phyloP scores from a whole-genome alignment of 2,888 invertebrate species.

The Drosophila kanekoi region DNA sequence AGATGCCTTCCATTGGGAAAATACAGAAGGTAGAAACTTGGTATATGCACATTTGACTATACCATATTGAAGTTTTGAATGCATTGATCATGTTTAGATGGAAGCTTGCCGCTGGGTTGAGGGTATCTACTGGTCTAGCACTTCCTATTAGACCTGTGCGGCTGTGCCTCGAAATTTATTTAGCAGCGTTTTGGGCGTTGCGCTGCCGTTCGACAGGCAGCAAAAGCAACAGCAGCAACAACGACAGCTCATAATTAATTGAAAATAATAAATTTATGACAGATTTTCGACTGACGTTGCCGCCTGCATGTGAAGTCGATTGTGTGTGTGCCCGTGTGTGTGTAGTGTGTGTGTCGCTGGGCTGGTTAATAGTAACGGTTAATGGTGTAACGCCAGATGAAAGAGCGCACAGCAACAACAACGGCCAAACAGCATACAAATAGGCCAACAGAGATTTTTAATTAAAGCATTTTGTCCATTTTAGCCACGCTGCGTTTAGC shows the following conservation, averaged over 20 bases:
- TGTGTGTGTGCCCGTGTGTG: slow-evolving; percentile 3
- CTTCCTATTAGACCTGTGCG: slow-evolving; percentile 3
- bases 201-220: slow-evolving; percentile 58
- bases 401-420: slow-evolving; percentile 12
- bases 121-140: too few species aligned
- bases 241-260: slow-evolving; percentile 68
- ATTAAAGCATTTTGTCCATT: slow-evolving; percentile 75
- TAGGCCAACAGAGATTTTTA: slow-evolving; percentile 77
- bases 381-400: slow-evolving; percentile 69
- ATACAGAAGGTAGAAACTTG: too few species aligned
- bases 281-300: slow-evolving; percentile 67
- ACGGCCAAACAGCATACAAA: slow-evolving; percentile 51
- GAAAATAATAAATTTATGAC: slow-evolving; percentile 80
- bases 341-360: slow-evolving; percentile 28
- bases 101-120: too few species aligned
- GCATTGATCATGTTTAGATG: too few species aligned
- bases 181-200: slow-evolving; percentile 73
- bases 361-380: slow-evolving; percentile 72
- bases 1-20: too few species aligned
- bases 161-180: slow-evolving; percentile 60
- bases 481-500: slow-evolving; percentile 9
- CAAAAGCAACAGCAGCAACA: slow-evolving; percentile 21
- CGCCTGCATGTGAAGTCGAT: slow-evolving; percentile 41
- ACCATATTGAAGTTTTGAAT: too few species aligned
- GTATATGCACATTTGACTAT: too few species aligned